Evolutionary conservation across 2,797 vertebrate species (phyloP), one percentile per base, ranked within the genome.

Genomic region (Furcifer pardalis): DNA sequence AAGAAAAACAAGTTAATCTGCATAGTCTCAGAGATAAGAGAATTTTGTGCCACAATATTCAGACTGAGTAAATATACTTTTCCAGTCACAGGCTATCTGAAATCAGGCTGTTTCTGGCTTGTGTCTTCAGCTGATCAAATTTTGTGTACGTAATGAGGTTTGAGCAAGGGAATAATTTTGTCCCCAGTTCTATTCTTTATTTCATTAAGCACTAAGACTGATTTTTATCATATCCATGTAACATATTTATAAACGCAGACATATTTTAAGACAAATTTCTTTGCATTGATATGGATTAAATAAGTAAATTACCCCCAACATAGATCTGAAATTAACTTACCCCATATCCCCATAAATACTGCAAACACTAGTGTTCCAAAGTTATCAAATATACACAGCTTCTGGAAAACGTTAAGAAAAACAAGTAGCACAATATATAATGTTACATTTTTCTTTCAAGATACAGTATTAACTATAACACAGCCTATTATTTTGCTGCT

Each of bases 261-360:
- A 13, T 40, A 69, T 84, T 90, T 89, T 68, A 44, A 82, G 82
- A 84, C 40, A 77, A 44, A 76, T 90, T 76, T 52, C 83, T 75
- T 52, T 87, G 7, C 12, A 21, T 87, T 87, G 69, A 74, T 77
- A 86, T 89, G 91, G 87, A 91, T 92, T 71, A 92, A 76, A 80
- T 75, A 60, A 81, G 10, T 66, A 91, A 93, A 87, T 72, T 56
- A 74, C 83, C 83, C 77, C 37, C 46, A 13, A 30, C 76, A 40
- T 59, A 89, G 79, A 59, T 1, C 27, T 81, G 13, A 86, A 90
- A 87, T 65, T 0, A 0, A 92, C 98, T 97, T 95, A 99, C 98
- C 97, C 98, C 98, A 99, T 89, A 99, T 92, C 84, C 97, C 96
- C 98, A 99, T 99, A 93, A 99, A 99, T 82, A 98, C 97, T 30